A percentile compares a stretch with the other conserved stretches of the same genome.
Evolutionary conservation across 2,797 vertebrate species (phyloP).

Genomic region (Amphiprion clarkii): DNA sequence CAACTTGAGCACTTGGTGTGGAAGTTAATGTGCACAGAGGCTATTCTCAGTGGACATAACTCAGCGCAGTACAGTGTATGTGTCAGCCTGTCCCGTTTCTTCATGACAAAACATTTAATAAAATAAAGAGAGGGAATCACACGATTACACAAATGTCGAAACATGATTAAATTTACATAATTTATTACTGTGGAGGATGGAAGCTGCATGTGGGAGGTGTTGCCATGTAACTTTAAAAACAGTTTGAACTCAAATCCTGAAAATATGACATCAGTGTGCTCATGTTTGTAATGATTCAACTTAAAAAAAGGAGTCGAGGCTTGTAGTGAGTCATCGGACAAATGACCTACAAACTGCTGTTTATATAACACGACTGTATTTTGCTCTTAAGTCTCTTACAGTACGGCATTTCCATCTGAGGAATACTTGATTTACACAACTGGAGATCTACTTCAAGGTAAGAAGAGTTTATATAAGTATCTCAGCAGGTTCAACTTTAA

Average conservation of each 20-base stretch:
- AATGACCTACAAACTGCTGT: not conserved
- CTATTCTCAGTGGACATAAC: no score
- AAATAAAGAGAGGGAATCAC: no score
- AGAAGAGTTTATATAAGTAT: conserved; percentile 1
- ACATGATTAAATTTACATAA: no score
- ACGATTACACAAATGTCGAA: no score
- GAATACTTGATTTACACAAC: not conserved
- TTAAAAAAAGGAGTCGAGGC: not conserved
- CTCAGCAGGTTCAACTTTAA: not conserved
- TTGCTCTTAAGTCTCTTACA: not conserved
- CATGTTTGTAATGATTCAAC: conserved; percentile 16
- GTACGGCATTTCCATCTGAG: not conserved
- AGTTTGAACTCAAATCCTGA: not conserved
- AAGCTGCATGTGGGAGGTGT: no score
- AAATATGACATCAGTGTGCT: not conserved
- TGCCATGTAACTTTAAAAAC: no score
- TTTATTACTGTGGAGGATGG: no score
- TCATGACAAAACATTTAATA: no score
- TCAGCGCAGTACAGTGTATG: no score
- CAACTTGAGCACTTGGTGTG: no score
- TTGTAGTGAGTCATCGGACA: conserved; percentile 5
- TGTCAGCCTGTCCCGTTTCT: no score
- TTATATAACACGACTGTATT: not conserved
- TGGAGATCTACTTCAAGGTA: not conserved
- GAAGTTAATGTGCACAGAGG: no score